Percentiles rank a stretch among this genome's conserved stretches.
Evolutionary conservation across 1,140 invertebrate genomes (phyloP).

Genomic region (Palaemon carinicauda): DNA sequence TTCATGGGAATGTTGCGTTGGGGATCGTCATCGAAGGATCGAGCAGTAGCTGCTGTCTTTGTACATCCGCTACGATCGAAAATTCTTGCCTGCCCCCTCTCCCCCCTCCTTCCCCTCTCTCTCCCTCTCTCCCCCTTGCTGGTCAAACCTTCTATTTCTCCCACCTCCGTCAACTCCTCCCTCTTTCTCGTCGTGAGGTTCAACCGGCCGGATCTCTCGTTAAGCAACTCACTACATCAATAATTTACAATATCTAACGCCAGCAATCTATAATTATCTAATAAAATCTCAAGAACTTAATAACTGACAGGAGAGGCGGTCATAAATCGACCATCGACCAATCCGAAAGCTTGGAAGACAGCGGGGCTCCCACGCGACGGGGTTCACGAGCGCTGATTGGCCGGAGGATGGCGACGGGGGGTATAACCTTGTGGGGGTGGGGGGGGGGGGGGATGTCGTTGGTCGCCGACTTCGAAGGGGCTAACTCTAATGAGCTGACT

Average conservation of each 20-base stretch:
- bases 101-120: background rate
- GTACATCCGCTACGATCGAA: too few relatives aligned
- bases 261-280: conserved; percentile 45
- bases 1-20: too few relatives aligned
- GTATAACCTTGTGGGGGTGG: conserved; percentile 25
- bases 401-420: background rate
- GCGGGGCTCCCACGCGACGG: conserved; percentile 24
- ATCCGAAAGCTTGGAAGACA: conserved; percentile 5
- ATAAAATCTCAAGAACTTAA: conserved; percentile 46
- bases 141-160: background rate
- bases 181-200: background rate
- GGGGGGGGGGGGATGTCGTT: conserved; percentile 22
- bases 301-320: conserved; percentile 34
- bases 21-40: too few relatives aligned
- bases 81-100: too few relatives aligned
- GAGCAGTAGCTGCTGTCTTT: too few relatives aligned
- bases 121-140: background rate
- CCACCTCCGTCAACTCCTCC: background rate
- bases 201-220: background rate
- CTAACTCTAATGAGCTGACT: conserved; percentile 29
- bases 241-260: conserved; percentile 40
- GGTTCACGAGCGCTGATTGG: background rate
- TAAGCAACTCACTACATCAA: conserved; percentile 36
- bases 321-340: conserved; percentile 28
- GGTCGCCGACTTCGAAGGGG: conserved; percentile 20